These are phyloP conservation scores for Pterocles orientalis DNA, from an alignment of 2,113 vertebrate species.

Conservation along the genomic window DNA sequence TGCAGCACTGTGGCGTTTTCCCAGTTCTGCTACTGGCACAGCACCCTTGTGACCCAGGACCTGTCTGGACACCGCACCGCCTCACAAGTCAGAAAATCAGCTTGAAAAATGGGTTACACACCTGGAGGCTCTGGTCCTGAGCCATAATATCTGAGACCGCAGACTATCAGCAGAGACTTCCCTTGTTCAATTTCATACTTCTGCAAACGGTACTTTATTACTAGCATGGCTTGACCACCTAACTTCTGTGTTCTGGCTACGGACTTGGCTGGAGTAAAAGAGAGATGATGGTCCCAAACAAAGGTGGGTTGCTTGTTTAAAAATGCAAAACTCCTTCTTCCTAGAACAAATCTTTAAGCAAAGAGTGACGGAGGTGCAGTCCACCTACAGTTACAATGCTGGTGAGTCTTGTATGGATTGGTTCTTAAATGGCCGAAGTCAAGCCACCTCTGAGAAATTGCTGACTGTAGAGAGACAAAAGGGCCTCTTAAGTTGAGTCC, in stretches of 20 bases:
- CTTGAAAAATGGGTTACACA: neutral
- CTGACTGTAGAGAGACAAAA: neutral
- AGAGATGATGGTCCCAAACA: neutral
- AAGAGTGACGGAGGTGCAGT: slow-evolving; percentile 3
- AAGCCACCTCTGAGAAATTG: slow-evolving; percentile 28
- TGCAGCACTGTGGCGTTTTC: neutral
- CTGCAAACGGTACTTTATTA: neutral
- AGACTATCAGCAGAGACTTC: neutral
- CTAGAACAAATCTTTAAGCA: neutral
- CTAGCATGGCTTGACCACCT: neutral
- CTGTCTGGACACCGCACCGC: neutral
- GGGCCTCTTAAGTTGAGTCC: neutral
- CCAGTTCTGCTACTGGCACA: neutral
- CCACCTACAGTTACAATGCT: neutral
- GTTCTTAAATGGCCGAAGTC: neutral
- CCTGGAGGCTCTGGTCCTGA: neutral
- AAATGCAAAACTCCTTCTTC: neutral
- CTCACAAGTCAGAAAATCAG: neutral
- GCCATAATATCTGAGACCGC: accelerated
- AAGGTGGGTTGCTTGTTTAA: neutral
- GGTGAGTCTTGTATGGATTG: slow-evolving; percentile 34
- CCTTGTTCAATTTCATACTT: neutral
- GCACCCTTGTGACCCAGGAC: neutral
- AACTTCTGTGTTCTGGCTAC: neutral
- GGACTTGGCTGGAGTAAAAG: neutral